Percentiles rank a stretch among this genome's conserved stretches.
These are phyloP conservation scores for Nemoura dubitans DNA, from an alignment of 2,888 invertebrate genomes.

Conservation along the genomic window DNA sequence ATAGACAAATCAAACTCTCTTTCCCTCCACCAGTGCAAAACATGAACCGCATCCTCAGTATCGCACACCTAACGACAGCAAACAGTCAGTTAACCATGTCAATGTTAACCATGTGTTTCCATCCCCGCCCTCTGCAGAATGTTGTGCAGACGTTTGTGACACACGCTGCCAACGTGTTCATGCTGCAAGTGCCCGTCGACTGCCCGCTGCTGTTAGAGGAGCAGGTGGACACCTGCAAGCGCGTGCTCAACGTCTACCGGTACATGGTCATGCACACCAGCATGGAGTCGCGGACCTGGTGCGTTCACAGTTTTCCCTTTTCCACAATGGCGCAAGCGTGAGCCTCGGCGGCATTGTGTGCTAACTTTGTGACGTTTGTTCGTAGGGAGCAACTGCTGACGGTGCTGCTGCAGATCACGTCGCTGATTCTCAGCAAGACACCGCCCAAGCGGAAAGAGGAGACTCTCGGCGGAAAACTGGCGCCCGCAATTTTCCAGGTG, in stretches of 20 bases:
- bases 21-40: too few relatives aligned
- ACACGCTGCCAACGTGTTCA: conserved; percentile 94
- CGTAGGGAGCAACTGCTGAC: conserved; percentile 84
- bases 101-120: too few relatives aligned
- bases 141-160: conserved; percentile 90
- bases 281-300: conserved; percentile 94
- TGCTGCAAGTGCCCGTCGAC: conserved; percentile 67
- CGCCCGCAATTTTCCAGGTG: conserved; percentile 78
- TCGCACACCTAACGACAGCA: too few relatives aligned
- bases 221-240: conserved; percentile 95
- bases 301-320: conserved; percentile 53
- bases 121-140: too few relatives aligned
- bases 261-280: conserved; percentile 97
- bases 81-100: too few relatives aligned
- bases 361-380: conserved; percentile 1
- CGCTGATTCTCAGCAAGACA: conserved; percentile 83
- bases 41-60: too few relatives aligned
- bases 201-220: conserved; percentile 79
- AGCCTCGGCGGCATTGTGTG: too few relatives aligned
- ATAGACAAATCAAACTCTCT: background rate
- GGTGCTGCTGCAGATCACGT: conserved; percentile 91
- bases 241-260: conserved; percentile 94
- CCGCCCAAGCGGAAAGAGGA: conserved; percentile 80
- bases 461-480: conserved; percentile 76
- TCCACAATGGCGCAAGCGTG: too few relatives aligned